Evolutionary conservation across 2,113 vertebrate species (phyloP), one percentile per base, ranked within the genome.

Genomic region (Eulemur macaco): DNA sequence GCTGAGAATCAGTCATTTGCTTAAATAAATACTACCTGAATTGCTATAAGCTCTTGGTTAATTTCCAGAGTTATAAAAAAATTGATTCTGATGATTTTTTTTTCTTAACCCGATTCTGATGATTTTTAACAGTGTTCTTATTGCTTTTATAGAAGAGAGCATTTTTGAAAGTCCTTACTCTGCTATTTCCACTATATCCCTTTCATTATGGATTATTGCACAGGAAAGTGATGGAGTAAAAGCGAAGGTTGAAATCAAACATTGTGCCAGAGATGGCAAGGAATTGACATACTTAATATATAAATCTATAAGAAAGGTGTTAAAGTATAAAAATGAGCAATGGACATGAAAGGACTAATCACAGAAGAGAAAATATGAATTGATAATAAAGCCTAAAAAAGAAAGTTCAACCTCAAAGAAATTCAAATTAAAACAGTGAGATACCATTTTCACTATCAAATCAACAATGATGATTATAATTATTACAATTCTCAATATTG

Each of bases 1-100:
- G 56, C n/a, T 90, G 63, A 90, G 80, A 86, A 64, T 93, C 42
- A 84, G 52, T 63, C 60, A 91, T 96, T 94, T 74, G 74, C 45
- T 82, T 91, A 83, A 88, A 52, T 52, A 94, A 78, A 64, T 92
- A 73, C 71, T 85, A 56, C 31, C 39, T 37, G 27, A 90, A 50
- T 95, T 91, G 34, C 73, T 91, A 1, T 86, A 86, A 86, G 71
- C 18, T 71, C 39, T 83, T 77, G 60, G n/a, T 69, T 82, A 69
- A 83, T 60, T 77, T 94, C 34, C 23, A 82, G 25, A 91, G 25
- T 76, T 77, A 60, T 68, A 8, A 78, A 56, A 20, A 29, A 63
- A 27, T 60, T 94, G 60, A 45, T 82, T 82, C 89, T 39, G 17
- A 63, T 76, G 23, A 63, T 76, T 69, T 91, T 88, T 63, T 63